Percentiles rank a stretch among this genome's conserved stretches.
phyloP scores from a whole-genome alignment of 2,888 invertebrate species.

The Drosophila infuscata region DNA sequence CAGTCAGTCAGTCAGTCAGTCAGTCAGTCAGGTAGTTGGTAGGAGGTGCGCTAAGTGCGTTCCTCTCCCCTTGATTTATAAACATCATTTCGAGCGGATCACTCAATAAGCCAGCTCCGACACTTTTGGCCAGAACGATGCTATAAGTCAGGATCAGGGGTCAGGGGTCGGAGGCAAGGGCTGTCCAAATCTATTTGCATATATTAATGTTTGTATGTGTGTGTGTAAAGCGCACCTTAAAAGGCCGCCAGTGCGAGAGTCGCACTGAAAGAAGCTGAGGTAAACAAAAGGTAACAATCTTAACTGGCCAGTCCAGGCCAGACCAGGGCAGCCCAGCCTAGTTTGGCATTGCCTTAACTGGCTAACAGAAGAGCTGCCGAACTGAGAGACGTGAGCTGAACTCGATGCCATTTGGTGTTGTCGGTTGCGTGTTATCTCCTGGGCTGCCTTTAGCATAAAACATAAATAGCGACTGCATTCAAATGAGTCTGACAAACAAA shows the following conservation, averaged over 20 bases:
- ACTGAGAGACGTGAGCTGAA: slow-evolving; percentile 25
- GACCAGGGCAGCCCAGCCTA: slow-evolving; percentile 32
- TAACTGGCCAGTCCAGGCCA: slow-evolving; percentile 37
- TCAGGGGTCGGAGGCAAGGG: slow-evolving; percentile 13
- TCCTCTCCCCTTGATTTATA: slow-evolving; percentile 58
- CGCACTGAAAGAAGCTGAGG: slow-evolving; percentile 8
- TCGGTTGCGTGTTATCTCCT: slow-evolving; percentile 67
- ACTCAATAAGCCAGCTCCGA: slow-evolving; percentile 64
- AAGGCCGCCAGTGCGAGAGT: slow-evolving; percentile 41
- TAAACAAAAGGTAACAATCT: slow-evolving; percentile 55
- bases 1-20: neutral
- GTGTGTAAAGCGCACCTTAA: slow-evolving; percentile 53
- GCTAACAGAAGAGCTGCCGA: slow-evolving; percentile 11
- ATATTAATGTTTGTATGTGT: slow-evolving; percentile 25
- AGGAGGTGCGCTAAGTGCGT: slow-evolving; percentile 1
- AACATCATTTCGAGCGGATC: slow-evolving; percentile 54
- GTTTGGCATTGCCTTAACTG: slow-evolving; percentile 55
- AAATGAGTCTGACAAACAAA: slow-evolving; percentile 80
- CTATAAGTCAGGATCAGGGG: slow-evolving; percentile 23
- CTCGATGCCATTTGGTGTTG: slow-evolving; percentile 44
- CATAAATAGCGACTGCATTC: slow-evolving; percentile 81
- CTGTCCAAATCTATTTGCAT: slow-evolving; percentile 60
- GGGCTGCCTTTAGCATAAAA: slow-evolving; percentile 75
- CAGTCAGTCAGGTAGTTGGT: slow-evolving; percentile 9
- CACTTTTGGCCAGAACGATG: slow-evolving; percentile 25